Evolutionary conservation across 2,888 invertebrate genomes (phyloP), one percentile per base, ranked within the genome.

Genomic region (Patella pellucida): DNA sequence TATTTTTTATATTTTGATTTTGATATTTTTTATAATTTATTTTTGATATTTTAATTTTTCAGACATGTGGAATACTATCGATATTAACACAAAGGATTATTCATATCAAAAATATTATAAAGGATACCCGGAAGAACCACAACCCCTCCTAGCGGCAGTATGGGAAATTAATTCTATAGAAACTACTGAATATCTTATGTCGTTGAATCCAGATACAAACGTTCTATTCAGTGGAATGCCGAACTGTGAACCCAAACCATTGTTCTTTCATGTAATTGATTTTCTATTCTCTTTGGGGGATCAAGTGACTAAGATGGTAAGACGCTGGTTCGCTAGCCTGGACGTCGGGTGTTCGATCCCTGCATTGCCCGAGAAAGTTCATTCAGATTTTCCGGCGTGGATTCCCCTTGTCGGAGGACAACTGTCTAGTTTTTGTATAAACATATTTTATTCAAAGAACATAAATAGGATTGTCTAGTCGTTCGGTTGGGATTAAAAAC

Each of bases 241-340:
- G 15, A 78, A 82, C 52, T 72, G 74, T 62, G 80, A 80, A 52
- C 79, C 80, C 7, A 87, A 86, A 75, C 89, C 89, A 0, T 78
- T 88, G 54, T 86, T 88, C 76, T 89, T 88, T 74, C 87, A 89
- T 74, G 89, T 89, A 41, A 41, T 41, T 41, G 41, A 41, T 41
- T 41, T 41, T 41, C 9, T 41, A 9, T 41, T 41, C 41, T 41
- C 7, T 41, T 41, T 41, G n/a, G n/a, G n/a, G n/a, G n/a, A n/a
- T n/a, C n/a, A n/a, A n/a, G n/a, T n/a, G n/a, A n/a, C n/a, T n/a
- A n/a, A n/a, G n/a, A n/a, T n/a, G n/a, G n/a, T n/a, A n/a, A n/a
- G n/a, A n/a, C n/a, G n/a, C n/a, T n/a, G n/a, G n/a, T n/a, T n/a
- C n/a, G n/a, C n/a, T n/a, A n/a, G n/a, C n/a, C n/a, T n/a, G n/a